Evolutionary conservation across 1,140 invertebrate species (phyloP).

Genomic region (Cecropterus lyciades): DNA sequence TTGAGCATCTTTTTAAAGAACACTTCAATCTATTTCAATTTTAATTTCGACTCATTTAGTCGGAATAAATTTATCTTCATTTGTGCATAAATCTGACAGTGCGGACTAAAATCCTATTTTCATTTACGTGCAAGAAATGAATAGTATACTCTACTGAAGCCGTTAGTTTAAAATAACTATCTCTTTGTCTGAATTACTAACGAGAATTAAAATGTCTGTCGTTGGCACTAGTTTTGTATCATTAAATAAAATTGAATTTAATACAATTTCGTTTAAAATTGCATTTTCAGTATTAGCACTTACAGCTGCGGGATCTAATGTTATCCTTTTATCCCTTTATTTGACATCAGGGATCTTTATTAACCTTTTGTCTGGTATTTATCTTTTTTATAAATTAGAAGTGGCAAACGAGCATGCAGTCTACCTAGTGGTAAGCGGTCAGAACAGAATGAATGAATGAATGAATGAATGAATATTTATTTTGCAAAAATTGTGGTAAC

Average conservation of each 20-base stretch:
- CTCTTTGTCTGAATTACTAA: constrained; percentile 1
- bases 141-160: too few relatives aligned
- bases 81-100: not conserved
- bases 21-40: not conserved
- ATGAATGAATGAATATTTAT: too few relatives aligned
- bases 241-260: not conserved
- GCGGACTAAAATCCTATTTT: not conserved
- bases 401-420: too few relatives aligned
- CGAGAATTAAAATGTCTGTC: not conserved
- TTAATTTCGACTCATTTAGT: not conserved
- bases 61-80: not conserved
- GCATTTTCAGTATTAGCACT: too few relatives aligned
- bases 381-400: too few relatives aligned
- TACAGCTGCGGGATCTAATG: too few relatives aligned
- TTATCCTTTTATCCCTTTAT: too few relatives aligned
- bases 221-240: not conserved
- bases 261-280: not conserved
- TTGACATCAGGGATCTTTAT: too few relatives aligned
- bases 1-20: not conserved
- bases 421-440: too few relatives aligned
- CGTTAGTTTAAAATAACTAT: not conserved
- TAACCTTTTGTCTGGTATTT: too few relatives aligned
- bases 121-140: not conserved
- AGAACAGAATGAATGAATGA: too few relatives aligned
- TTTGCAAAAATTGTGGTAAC: too few relatives aligned